A percentile compares a stretch with the other conserved stretches of the same genome.
Evolutionary conservation across 2,888 invertebrate genomes (phyloP).

Genomic region (Eupeodes luniger): DNA sequence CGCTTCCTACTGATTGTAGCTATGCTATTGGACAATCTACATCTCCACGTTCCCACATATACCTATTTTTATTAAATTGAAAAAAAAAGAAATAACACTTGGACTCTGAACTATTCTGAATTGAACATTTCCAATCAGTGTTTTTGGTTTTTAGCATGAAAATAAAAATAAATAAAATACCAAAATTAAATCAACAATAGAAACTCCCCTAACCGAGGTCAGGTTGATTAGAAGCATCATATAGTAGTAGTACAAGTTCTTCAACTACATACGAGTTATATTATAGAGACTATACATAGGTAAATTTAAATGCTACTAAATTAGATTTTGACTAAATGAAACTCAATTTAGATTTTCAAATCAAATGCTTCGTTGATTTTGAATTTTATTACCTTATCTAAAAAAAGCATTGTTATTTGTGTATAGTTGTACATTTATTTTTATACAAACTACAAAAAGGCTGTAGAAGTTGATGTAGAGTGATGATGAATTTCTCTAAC

Average conservation of each 20-base stretch:
- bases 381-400: slow-evolving; percentile 39
- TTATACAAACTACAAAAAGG: neutral
- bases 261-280: neutral
- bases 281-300: too few species aligned
- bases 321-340: slow-evolving; percentile 68
- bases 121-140: slow-evolving; percentile 56
- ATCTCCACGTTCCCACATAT: neutral
- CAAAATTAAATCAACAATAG: slow-evolving; percentile 25
- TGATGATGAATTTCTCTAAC: neutral
- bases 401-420: neutral
- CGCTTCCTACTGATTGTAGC: slow-evolving; percentile 49
- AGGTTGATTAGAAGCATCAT: slow-evolving; percentile 63
- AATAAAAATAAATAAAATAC: slow-evolving; percentile 1
- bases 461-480: neutral
- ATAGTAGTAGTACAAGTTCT: neutral
- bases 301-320: slow-evolving; percentile 20
- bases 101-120: slow-evolving; percentile 17
- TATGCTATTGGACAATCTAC: slow-evolving; percentile 28
- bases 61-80: slow-evolving; percentile 53
- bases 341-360: slow-evolving; percentile 71
- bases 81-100: slow-evolving; percentile 48
- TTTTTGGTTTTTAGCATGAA: neutral
- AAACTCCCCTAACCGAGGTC: slow-evolving; percentile 59
- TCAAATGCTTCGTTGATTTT: slow-evolving; percentile 61
- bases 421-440: neutral